phyloP scores from a whole-genome alignment of 2,797 vertebrate species.

The Gobio occitaniae region DNA sequence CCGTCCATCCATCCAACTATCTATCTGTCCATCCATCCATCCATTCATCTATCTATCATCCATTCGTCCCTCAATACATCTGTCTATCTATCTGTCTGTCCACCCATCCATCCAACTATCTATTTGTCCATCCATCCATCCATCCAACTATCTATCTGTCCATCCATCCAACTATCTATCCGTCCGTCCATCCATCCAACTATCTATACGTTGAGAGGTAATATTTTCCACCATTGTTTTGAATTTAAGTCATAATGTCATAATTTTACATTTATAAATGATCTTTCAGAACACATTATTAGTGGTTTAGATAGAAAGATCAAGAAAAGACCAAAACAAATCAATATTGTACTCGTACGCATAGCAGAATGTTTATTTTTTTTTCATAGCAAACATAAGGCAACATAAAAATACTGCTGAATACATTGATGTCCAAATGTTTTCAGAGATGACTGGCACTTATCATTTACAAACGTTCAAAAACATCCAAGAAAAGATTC shows the following conservation, averaged over 20 bases:
- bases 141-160: too few species aligned
- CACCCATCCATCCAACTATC: too few species aligned
- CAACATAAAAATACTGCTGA: constrained; percentile 47
- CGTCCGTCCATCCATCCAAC: too few species aligned
- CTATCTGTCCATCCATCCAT: too few species aligned
- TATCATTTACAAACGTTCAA: constrained; percentile 30
- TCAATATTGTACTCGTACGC: not conserved
- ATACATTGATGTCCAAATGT: constrained; percentile 7
- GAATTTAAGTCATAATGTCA: not conserved
- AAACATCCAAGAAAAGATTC: constrained; percentile 29
- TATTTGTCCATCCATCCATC: too few species aligned
- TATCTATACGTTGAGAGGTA: not conserved
- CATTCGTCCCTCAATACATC: too few species aligned
- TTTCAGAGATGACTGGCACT: constrained; percentile 44
- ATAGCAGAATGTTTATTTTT: constrained; percentile 49
- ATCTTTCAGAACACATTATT: too few species aligned
- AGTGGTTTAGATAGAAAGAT: not conserved
- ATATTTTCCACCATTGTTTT: not conserved
- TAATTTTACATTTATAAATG: not conserved
- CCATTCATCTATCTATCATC: too few species aligned
- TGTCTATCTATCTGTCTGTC: too few species aligned
- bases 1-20: too few species aligned
- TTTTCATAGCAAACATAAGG: constrained; percentile 50
- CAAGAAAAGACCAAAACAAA: not conserved
- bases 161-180: too few species aligned